These are phyloP conservation scores for Rhinolophus ferrumequinum DNA, from an alignment of 2,113 vertebrate species.

Conservation along the genomic window DNA sequence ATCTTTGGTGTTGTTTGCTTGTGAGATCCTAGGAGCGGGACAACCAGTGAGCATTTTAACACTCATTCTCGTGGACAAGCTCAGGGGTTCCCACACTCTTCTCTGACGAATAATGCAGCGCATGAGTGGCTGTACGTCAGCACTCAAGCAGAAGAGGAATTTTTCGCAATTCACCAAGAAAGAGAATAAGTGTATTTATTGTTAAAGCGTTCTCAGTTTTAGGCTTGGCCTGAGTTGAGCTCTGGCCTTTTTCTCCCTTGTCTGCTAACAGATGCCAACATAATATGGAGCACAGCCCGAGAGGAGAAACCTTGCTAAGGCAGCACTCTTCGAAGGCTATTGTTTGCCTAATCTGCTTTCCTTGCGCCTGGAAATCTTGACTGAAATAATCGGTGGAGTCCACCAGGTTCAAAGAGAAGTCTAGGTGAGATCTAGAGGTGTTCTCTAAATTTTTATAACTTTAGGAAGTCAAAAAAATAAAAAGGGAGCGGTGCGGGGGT, in stretches of 20 bases:
- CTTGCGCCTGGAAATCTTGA: background rate
- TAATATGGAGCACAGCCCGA: background rate
- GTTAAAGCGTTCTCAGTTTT: background rate
- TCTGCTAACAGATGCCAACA: background rate
- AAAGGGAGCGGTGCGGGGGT: accelerated
- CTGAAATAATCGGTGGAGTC: background rate
- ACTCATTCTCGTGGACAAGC: background rate
- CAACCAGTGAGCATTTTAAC: background rate
- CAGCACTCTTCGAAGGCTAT: background rate
- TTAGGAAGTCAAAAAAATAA: background rate
- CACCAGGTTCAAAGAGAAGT: background rate
- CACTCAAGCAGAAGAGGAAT: background rate
- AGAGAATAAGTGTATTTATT: background rate
- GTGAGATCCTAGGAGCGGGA: background rate
- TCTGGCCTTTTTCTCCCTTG: background rate
- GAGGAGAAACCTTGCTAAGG: background rate
- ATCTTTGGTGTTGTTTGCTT: background rate
- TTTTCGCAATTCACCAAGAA: background rate
- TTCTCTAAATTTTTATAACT: background rate
- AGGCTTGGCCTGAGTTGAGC: background rate
- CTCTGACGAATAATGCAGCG: background rate
- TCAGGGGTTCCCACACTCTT: background rate
- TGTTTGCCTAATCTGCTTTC: background rate
- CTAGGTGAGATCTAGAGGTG: background rate
- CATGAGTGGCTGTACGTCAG: accelerated